Evolutionary conservation across 1,140 invertebrate species (phyloP).

Genomic region (Ditylenchus dipsaci): DNA sequence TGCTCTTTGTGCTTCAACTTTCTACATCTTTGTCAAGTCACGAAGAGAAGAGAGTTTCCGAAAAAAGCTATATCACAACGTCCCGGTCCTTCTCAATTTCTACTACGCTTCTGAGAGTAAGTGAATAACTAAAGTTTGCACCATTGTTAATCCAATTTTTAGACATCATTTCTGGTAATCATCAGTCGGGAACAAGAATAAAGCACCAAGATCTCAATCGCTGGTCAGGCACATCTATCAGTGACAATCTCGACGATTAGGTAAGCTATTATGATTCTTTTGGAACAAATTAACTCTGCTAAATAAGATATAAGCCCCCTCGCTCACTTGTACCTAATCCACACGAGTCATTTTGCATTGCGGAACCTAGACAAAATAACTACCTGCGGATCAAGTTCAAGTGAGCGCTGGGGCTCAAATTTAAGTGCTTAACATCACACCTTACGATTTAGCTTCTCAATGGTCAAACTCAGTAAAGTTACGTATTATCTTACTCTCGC

Average conservation of each 20-base stretch:
- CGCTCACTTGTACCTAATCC: no score
- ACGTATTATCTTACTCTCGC: slow-evolving; percentile 2
- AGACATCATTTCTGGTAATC: slow-evolving; percentile 2
- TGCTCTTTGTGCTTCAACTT: no score
- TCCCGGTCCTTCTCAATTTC: not conserved
- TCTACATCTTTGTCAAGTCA: not conserved
- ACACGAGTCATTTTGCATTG: no score
- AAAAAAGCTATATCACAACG: not conserved
- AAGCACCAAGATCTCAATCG: slow-evolving; percentile 1
- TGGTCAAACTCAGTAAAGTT: not conserved
- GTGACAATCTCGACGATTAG: no score
- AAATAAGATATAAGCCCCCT: no score
- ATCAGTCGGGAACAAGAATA: slow-evolving; percentile 2
- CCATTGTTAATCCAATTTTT: not conserved
- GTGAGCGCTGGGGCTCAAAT: no score
- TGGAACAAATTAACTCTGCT: slow-evolving; percentile 61
- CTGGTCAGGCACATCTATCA: not conserved
- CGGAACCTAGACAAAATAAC: no score
- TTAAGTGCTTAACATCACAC: slow-evolving; percentile 10
- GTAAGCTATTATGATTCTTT: not conserved
- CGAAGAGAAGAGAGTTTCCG: not conserved
- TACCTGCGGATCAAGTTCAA: no score
- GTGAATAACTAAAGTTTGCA: not conserved
- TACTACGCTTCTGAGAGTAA: not conserved
- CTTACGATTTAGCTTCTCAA: not conserved